Base-by-base conservation (phyloP, 2,888 invertebrate genomes). In the Dryocosmus kuriphilus region DNA sequence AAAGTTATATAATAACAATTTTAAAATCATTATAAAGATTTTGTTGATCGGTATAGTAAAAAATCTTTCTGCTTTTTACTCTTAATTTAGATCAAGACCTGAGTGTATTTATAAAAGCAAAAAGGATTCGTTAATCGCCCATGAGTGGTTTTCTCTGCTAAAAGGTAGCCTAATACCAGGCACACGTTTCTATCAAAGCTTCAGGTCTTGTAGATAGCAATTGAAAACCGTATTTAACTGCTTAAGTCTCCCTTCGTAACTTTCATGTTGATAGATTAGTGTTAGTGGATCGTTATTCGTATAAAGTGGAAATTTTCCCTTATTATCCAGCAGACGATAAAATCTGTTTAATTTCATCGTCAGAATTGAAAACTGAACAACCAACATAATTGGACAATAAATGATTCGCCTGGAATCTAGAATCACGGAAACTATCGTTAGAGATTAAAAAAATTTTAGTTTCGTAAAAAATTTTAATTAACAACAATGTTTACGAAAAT, bases 141-240 rank as follows among this genome's bases (percentile, higher is more conserved):
- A 60, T 60, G 51, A n/a, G 71, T 71, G 46, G 51, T 71, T 55
- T n/a, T 27, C 5, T 71, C 14, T 46, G 27, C n/a, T 27, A 71
- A 71, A 71, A 51, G 51, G 71, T 46, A 71, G 71, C 14, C 41
- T 71, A 51, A 71, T 71, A 30, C 51, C 30, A 71, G 27, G n/a
- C 71, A 71, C 71, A 51, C 51, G 71, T 51, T 51, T 71, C 32
- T 71, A 71, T 71, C 51, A 71, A 71, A 71, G 46, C 71, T 71
- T 32, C 14, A 22, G 51, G 71, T 71, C n/a, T 71, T 32, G 51
- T 51, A n/a, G 71, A 55, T 51, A 32, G 51, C 82, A 80, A 84
- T 84, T 84, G 77, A 86, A 79, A 79, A 80, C 79, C 85, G 82
- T 84, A 81, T 83, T 88, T 86, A 88, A 86, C 84, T 82, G 78